Evolutionary conservation across 2,888 invertebrate species (phyloP).

Genomic region (Xanthostigma xanthostigma): DNA sequence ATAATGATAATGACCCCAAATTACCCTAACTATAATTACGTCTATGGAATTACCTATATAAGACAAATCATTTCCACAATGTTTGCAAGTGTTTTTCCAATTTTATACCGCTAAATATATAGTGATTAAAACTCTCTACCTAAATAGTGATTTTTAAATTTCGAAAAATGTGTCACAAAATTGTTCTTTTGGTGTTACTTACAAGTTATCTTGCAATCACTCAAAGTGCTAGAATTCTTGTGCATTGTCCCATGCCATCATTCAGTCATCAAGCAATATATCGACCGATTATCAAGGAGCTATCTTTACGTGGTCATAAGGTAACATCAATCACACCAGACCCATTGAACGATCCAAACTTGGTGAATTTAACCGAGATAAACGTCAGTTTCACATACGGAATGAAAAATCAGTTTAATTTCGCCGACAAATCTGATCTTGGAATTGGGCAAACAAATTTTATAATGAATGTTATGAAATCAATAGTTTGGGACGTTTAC

Average conservation of each 20-base stretch:
- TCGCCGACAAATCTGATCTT: conserved; percentile 5
- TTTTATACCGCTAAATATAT: too few relatives aligned
- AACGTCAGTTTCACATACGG: conserved; percentile 12
- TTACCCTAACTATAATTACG: too few relatives aligned
- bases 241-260: conserved; percentile 15
- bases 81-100: too few relatives aligned
- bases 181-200: not conserved
- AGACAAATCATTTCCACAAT: too few relatives aligned
- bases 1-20: too few relatives aligned
- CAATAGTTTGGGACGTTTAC: not conserved
- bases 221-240: conserved; percentile 15
- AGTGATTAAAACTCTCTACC: too few relatives aligned
- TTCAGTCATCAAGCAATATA: conserved; percentile 17
- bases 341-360: conserved; percentile 12
- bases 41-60: too few relatives aligned
- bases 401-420: conserved; percentile 9
- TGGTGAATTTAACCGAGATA: conserved; percentile 14
- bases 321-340: conserved; percentile 15
- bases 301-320: conserved; percentile 15
- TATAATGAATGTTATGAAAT: conserved; percentile 6
- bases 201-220: not conserved
- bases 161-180: not conserved
- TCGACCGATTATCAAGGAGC: conserved; percentile 13
- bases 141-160: too few relatives aligned
- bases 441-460: conserved; percentile 6